Evolutionary conservation across 2,888 invertebrate species (phyloP).

Genomic region (Aethes cnicana): DNA sequence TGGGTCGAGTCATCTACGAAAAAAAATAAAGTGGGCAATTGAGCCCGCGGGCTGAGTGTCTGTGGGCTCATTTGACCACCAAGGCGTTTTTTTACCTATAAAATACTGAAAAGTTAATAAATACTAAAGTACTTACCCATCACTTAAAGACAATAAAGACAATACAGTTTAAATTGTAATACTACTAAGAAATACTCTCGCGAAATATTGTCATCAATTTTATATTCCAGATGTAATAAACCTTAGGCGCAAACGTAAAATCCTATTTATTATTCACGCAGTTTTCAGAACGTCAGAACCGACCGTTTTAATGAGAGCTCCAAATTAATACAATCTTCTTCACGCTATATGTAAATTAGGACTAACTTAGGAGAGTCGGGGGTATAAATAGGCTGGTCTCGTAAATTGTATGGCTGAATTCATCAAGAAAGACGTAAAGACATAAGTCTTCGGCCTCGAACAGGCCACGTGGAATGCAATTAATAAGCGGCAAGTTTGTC

Average conservation of each 20-base stretch:
- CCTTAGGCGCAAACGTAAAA: slow-evolving; percentile 26
- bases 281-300: slow-evolving; percentile 16
- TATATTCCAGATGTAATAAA: slow-evolving; percentile 25
- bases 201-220: not conserved
- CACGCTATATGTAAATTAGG: slow-evolving; percentile 12
- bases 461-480: slow-evolving; percentile 68
- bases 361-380: slow-evolving; percentile 11
- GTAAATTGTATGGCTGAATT: slow-evolving; percentile 52
- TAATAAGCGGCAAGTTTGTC: slow-evolving; percentile 65
- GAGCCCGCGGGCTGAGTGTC: no score
- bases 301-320: slow-evolving; percentile 21
- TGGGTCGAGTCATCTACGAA: no score
- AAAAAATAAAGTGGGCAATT: no score
- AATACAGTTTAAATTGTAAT: not conserved
- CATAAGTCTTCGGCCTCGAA: slow-evolving; percentile 60
- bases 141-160: no score
- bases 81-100: no score
- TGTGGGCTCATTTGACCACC: no score
- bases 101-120: no score
- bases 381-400: slow-evolving; percentile 28
- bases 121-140: no score
- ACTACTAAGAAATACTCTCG: not conserved
- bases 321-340: slow-evolving; percentile 20
- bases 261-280: slow-evolving; percentile 29
- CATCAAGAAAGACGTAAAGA: slow-evolving; percentile 65